Base-by-base conservation (phyloP, 1,140 invertebrate genomes). In the Probaryconus sp. region DNA sequence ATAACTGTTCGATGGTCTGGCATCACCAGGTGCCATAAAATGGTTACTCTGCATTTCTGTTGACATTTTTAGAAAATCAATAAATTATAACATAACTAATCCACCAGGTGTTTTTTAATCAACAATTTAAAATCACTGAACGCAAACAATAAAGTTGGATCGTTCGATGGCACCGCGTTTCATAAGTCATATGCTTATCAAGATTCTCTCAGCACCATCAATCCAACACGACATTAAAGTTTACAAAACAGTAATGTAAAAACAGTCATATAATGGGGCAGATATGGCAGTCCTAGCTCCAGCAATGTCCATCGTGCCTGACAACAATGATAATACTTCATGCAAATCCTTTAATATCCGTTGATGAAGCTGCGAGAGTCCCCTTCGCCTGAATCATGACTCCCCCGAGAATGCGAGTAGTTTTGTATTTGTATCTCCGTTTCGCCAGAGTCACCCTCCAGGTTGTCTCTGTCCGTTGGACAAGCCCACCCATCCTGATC, bases 261-360 rank as follows among this genome's bases (percentile, higher is more conserved):
- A 70, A 55, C 47, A 63, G 21, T 31, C 10, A 17, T 16, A 47
- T 21, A 71, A 48, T 35, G 18, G 28, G n/a, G 16, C 42, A 24
- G 31, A 38, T 21, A 10, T 26, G 43, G 26, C 21, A 45, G 33
- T 53, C 53, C 26, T 2, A 30, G 35, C 51, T 50, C 50, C 33
- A 43, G 38, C 35, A 18, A 51, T 76, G 71, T 72, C 64, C 68
- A 64, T 50, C 48, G 64, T 48, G 60, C 71, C 72, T 63, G 81
- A 79, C 78, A 81, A 79, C 79, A 83, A 83, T 82, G 81, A 84
- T 83, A 84, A 85, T 87, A 84, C 85, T 84, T 83, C 79, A 86
- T 87, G 85, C 85, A 86, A 86, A 87, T 87, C 84, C 83, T 86
- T 86, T 86, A 86, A 87, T 87, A 86, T 86, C 78, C 81, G 82